phyloP scores from a whole-genome alignment of 35 echinoderm and acorn worm genomes.

The Nesometra sesokonis region DNA sequence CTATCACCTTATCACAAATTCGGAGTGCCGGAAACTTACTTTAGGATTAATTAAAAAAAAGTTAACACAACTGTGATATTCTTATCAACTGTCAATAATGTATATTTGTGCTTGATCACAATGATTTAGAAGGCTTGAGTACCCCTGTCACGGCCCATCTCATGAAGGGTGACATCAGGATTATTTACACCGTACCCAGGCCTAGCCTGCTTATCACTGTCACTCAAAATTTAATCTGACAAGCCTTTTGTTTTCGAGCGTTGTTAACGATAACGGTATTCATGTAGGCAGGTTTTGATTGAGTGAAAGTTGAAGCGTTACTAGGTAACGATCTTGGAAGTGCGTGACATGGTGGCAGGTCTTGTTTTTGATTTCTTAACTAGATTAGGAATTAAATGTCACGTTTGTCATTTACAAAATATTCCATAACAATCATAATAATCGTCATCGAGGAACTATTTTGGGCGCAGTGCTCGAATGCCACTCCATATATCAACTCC shows the following conservation, averaged over 20 bases:
- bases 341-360: neutral
- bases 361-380: neutral
- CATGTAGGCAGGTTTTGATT: neutral
- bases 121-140: neutral
- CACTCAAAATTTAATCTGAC: neutral
- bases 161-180: neutral
- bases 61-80: neutral
- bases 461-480: too few relatives aligned
- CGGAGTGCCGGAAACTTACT: neutral
- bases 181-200: neutral
- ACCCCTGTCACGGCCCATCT: neutral
- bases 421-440: too few relatives aligned
- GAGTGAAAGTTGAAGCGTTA: neutral
- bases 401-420: neutral
- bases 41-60: neutral
- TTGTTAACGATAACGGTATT: neutral
- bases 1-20: neutral
- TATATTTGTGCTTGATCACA: neutral
- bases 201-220: neutral
- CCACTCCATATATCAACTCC: too few relatives aligned
- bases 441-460: too few relatives aligned
- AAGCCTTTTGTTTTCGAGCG: neutral
- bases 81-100: neutral
- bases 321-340: neutral
- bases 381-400: neutral